Base-by-base conservation (phyloP, 2,113 vertebrate genomes). In the Elaphurus davidianus region DNA sequence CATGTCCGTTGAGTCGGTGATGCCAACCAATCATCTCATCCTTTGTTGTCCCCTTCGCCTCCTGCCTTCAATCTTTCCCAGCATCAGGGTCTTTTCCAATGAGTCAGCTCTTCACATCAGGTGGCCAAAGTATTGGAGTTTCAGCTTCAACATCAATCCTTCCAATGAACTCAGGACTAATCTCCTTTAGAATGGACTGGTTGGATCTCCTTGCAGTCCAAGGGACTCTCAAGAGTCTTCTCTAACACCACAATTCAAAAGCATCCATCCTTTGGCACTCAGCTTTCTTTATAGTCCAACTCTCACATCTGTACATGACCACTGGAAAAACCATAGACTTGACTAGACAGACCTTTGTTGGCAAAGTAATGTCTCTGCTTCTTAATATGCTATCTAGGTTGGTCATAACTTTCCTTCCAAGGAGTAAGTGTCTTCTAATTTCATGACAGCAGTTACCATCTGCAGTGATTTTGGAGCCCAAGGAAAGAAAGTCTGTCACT, bases 231-330 rank as follows among this genome's bases (percentile, higher is more conserved):
- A n/a, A 17, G 15, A 64, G 62, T 64, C 28, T 62, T 30, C 60
- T 30, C 60, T 28, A 60, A 9, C 15, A n/a, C 15, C 62, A 64
- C 60, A 33, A 3, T 33, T 64, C 60, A 64, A 64, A 64, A 33
- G 7, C 6, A 33, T 64, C 30, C 3, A 33, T 33, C 33, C 14
- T 33, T 64, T 3, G 0, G 60, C 3, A 1, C 14, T 64, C 6
- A 64, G 30, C 30, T 8, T 33, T 33, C 60, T 64, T 64, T 1
- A 64, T 2, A 16, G 60, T 64, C 60, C 60, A 64, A 33, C 30
- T 64, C 30, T 33, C 60, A 33, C 60, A 64, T 64, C 30, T 7
- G 4, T n/a, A 17, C 7, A 8, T 64, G 62, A 64, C 7, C 7
- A 17, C 3, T 17, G 62, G 30, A 17, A 64, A 64, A 64, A n/a